These are phyloP conservation scores for Drosophila obscura DNA, from an alignment of 1,140 invertebrate species.

Conservation along the genomic window DNA sequence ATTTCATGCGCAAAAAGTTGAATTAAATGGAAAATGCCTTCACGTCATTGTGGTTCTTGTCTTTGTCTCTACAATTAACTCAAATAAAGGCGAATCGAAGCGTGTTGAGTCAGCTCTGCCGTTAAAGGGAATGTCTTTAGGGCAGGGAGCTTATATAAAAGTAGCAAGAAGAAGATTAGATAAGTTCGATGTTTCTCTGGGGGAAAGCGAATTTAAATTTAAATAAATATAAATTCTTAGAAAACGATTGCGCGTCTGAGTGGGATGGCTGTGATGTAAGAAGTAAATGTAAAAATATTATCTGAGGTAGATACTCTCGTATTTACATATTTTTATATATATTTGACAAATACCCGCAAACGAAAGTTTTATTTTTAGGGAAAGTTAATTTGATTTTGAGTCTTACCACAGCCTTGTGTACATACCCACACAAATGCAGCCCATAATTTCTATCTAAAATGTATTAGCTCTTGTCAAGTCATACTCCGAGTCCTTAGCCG, in stretches of 20 bases:
- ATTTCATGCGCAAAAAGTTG: slow-evolving; percentile 53
- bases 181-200: background rate
- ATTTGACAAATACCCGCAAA: too few relatives aligned
- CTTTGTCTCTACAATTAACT: slow-evolving; percentile 58
- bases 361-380: too few relatives aligned
- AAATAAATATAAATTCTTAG: background rate
- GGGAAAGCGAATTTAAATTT: background rate
- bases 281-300: too few relatives aligned
- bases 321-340: too few relatives aligned
- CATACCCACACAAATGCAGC: too few relatives aligned
- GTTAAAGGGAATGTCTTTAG: slow-evolving; percentile 14
- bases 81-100: slow-evolving; percentile 46
- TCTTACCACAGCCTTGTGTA: too few relatives aligned
- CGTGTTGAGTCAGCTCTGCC: slow-evolving; percentile 28
- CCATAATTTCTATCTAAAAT: background rate
- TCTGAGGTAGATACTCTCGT: too few relatives aligned
- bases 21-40: slow-evolving; percentile 65
- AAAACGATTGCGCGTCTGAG: too few relatives aligned
- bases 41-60: slow-evolving; percentile 32
- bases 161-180: background rate
- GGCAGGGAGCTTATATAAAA: background rate
- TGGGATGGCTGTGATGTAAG: too few relatives aligned
- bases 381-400: too few relatives aligned
- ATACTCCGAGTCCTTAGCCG: slow-evolving; percentile 12
- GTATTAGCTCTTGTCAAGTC: slow-evolving; percentile 12